Conservation (phyloP, 2,888 invertebrate genomes). For the Oasisia sp. region DNA sequence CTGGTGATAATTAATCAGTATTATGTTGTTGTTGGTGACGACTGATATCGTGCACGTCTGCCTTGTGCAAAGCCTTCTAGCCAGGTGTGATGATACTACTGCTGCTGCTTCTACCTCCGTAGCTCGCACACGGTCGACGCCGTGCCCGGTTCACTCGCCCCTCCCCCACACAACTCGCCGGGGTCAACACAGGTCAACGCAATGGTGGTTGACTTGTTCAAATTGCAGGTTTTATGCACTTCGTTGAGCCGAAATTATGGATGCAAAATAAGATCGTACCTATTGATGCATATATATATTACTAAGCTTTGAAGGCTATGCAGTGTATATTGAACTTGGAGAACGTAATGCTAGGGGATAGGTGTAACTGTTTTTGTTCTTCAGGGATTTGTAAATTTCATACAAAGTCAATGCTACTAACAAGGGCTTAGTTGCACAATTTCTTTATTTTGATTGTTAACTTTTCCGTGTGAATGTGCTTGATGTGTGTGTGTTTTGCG, state of each 20-base stretch:
- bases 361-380: neutral
- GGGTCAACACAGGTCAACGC: neutral
- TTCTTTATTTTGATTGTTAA: slow-evolving; percentile 1
- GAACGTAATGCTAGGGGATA: neutral
- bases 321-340: neutral
- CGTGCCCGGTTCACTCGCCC: neutral
- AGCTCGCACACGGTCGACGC: slow-evolving; percentile 3
- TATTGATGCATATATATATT: neutral
- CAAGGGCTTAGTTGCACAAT: neutral
- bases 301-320: neutral
- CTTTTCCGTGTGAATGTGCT: neutral
- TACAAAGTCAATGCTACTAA: too few species aligned
- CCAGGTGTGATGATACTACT: neutral
- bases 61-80: slow-evolving; percentile 17
- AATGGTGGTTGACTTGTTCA: neutral
- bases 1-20: neutral
- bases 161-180: neutral
- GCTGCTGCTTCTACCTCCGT: neutral
- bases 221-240: neutral
- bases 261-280: neutral
- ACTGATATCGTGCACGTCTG: neutral
- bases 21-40: neutral
- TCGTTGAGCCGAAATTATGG: neutral
- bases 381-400: too few species aligned
- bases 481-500: neutral